Evolutionary conservation across 2,113 vertebrate species (phyloP), one percentile per base, ranked within the genome.

Genomic region (Clupea harengus): DNA sequence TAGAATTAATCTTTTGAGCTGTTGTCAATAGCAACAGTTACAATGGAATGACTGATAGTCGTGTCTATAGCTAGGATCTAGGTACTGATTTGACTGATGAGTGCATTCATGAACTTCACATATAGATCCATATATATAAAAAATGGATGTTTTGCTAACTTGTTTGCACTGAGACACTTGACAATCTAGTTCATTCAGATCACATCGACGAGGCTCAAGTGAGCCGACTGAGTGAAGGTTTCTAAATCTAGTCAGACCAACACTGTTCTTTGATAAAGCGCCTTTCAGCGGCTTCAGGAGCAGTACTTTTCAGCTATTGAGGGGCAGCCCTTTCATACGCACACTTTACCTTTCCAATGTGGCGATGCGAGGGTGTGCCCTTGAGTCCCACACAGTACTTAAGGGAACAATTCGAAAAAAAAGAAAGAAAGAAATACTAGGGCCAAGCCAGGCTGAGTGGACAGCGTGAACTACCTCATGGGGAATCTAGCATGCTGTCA

Each of bases 401-500:
- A 39, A 10, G 64, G 64, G 64, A 67, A 32, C 9, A 78, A 32
- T 78, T 32, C 11, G 3, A 3, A 44, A 13, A 39, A 8, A 72
- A 2, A 25, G 1, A 72, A 3, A 78, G 39, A 39, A 44, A 78
- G 6, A 39, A 44, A 78, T 32, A 44, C 28, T 44, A 78, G 72
- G 72, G 39, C 72, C 28, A 39, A 28, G 13, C 28, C 28, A 39
- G 72, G 13, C 28, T 78, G 28, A 78, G 28, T 78, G 72, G 72
- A 78, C 72, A 78, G 72, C 72, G 25, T 78, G 72, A 78, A 32
- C 13, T 39, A 78, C 72, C 72, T 78, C 72, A 78, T 39, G 72
- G 13, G 72, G 72, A 78, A 78, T 78, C 72, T 78, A 78, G 72
- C 72, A 78, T 78, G 72, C 72, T 39, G 72, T 78, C 72, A 78